Evolutionary conservation across 2,888 invertebrate species (phyloP).

Genomic region (Cotesia congregata): DNA sequence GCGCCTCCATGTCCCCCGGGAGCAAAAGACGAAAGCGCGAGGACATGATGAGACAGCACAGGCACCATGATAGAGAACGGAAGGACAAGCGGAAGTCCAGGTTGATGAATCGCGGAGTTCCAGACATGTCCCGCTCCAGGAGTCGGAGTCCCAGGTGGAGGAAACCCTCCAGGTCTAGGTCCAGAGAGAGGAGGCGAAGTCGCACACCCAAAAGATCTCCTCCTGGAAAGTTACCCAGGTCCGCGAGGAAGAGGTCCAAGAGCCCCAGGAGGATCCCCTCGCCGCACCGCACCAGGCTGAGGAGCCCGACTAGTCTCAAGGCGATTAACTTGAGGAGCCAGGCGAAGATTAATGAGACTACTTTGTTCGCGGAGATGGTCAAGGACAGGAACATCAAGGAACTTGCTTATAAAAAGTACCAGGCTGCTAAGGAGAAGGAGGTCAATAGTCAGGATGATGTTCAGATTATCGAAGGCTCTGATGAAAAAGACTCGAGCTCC

Average conservation of each 20-base stretch:
- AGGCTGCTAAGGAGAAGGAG: conserved; percentile 77
- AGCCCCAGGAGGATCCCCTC: conserved; percentile 70
- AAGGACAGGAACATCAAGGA: conserved; percentile 88
- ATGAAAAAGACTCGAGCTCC: conserved; percentile 60
- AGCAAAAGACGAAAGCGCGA: conserved; percentile 70
- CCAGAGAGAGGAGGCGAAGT: conserved; percentile 70
- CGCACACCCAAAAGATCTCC: conserved; percentile 70
- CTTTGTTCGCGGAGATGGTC: conserved; percentile 90
- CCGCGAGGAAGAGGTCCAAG: conserved; percentile 71
- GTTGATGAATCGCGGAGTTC: conserved; percentile 58
- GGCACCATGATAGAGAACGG: conserved; percentile 71
- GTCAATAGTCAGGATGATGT: conserved; percentile 65
- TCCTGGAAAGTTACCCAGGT: conserved; percentile 67
- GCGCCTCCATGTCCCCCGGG: conserved; percentile 63
- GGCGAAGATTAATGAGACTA: conserved; percentile 90
- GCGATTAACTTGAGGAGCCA: conserved; percentile 67
- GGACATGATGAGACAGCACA: conserved; percentile 69
- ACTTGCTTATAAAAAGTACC: conserved; percentile 79
- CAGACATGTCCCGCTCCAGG: conserved; percentile 66
- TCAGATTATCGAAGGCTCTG: conserved; percentile 66
- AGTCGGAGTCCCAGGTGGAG: conserved; percentile 76
- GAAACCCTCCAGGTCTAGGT: conserved; percentile 72
- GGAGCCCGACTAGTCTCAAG: conserved; percentile 64
- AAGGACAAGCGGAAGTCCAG: conserved; percentile 71
- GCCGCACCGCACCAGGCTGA: conserved; percentile 61